Base-by-base conservation (phyloP, 2,797 vertebrate genomes). In the Sebastes melanostomus region DNA sequence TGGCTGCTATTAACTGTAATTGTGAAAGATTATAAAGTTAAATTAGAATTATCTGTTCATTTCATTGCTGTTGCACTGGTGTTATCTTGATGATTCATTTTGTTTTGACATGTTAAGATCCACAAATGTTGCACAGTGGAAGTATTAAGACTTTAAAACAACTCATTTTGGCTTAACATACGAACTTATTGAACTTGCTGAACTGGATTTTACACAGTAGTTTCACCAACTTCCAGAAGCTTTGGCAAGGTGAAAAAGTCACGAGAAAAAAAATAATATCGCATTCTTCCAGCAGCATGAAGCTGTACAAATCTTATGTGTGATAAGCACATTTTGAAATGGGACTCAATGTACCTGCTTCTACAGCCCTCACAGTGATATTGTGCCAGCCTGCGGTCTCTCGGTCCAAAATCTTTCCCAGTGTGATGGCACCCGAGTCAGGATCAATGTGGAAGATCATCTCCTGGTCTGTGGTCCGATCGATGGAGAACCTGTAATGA, bases 351-450 rank as follows among this genome's bases (percentile, higher is more conserved):
- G 20, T 95, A 99, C 98, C 98, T 91, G 97, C 97, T 95, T 99
- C 98, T 86, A 97, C 97, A 0, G 98, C 98, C 87, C 96, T 96
- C 88, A 99, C 96, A 0, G 97, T 98, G 95, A 99, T 97, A 88
- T 99, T 99, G 95, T 99, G 97, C 98, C 98, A 99, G 77, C 97
- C 98, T 0, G 98, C 97, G 0, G 97, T 98, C 93, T 99, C 98
- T 4, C 98, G 90, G 92, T 99, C 98, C 95, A 99, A 91, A 66
- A 95, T 92, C 91, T 99, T 97, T 83, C 96, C 97, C 42, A 98
- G 96, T 73, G 97, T 96, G 75, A 99, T 97, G 80, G 97, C 96
- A 3, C 98, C 98, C 0, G 97, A 97, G 78, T 97, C 94, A 5
- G 96, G 94, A 79, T 99, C 97, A 1, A 99, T 98, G 84, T 97